Base-by-base conservation (phyloP, 1,140 invertebrate genomes). In the Drosophila lini region DNA sequence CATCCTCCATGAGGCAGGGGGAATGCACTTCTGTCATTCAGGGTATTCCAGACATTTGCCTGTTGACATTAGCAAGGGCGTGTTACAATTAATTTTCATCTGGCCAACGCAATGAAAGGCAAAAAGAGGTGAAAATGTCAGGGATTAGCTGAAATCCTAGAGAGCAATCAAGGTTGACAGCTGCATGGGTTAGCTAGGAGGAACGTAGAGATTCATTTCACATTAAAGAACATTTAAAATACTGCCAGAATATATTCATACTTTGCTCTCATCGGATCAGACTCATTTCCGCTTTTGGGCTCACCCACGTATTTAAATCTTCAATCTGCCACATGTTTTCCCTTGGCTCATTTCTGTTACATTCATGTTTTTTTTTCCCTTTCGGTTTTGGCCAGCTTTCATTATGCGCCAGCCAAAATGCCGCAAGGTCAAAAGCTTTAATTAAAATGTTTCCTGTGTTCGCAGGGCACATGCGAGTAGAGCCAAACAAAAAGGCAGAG, bases 11-110 rank as follows among this genome's bases (percentile, higher is more conserved):
- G 56, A 59, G 55, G 56, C 48, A 62, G 55, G 57, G 53, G 53
- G 64, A 74, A 79, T 78, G 82, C 81, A 81, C 82, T 86, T 81
- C 60, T 64, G 62, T 82, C 74, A 81, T 74, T 81, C 77, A 25
- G 64, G 45, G 59, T 71, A 70, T 82, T 75, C 50, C 67, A 50
- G 58, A 44, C 74, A 78, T 86, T 86, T 75, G 42, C 52, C 58
- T 47, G 78, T 78, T 81, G 78, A 71, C 74, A 85, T 70, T 81
- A 73, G 19, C 45, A 60, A 61, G 42, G 45, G 55, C 68, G 68
- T 53, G 45, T 78, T 61, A 81, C 81, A 86, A 85, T 85, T 85
- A 78, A 80, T 81, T 74, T 75, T 40, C 40, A 48, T 52, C 59
- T 71, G 70, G 34, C 53, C 55, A 80, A 74, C 34, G 78, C 81